phyloP scores from a whole-genome alignment of 2,113 vertebrate genomes.

The Naja naja region DNA sequence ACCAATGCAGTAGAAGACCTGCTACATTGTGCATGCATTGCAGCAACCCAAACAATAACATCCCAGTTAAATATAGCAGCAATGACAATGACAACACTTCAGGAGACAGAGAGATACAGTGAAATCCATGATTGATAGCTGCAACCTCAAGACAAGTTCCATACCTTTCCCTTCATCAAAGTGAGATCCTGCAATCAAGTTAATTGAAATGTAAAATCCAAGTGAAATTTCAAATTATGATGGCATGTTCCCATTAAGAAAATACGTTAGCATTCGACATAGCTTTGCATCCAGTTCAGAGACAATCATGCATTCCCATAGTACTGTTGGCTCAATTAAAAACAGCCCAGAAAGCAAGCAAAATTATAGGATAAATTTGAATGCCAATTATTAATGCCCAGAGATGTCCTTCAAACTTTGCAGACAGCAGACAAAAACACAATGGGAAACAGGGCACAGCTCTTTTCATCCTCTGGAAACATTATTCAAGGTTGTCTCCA shows the following conservation, averaged over 20 bases:
- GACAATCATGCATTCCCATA: constrained; percentile 3
- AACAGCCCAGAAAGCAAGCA: background rate
- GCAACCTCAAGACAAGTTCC: background rate
- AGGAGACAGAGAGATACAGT: constrained; percentile 22
- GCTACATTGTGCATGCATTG: constrained; percentile 48
- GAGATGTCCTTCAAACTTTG: constrained; percentile 24
- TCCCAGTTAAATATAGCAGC: constrained; percentile 34
- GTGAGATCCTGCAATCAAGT: constrained; percentile 12
- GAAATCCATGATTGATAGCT: constrained; percentile 17
- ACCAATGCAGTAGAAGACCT: constrained; percentile 32
- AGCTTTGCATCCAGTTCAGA: constrained; percentile 6
- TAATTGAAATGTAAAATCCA: constrained; percentile 1
- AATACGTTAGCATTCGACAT: background rate
- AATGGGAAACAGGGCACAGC: background rate
- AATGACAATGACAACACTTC: constrained; percentile 25
- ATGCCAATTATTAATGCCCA: constrained; percentile 3
- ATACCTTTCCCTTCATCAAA: constrained; percentile 1
- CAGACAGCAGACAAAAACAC: background rate
- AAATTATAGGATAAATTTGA: constrained; percentile 10
- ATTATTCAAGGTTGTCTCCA: background rate
- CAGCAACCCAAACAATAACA: constrained; percentile 15
- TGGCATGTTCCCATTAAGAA: constrained; percentile 15
- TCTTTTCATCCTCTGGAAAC: background rate
- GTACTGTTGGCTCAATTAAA: constrained; percentile 19
- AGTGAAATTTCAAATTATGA: background rate